Base-by-base conservation (phyloP, 2,797 vertebrate genomes). In the Myoxocephalus aenaeus region DNA sequence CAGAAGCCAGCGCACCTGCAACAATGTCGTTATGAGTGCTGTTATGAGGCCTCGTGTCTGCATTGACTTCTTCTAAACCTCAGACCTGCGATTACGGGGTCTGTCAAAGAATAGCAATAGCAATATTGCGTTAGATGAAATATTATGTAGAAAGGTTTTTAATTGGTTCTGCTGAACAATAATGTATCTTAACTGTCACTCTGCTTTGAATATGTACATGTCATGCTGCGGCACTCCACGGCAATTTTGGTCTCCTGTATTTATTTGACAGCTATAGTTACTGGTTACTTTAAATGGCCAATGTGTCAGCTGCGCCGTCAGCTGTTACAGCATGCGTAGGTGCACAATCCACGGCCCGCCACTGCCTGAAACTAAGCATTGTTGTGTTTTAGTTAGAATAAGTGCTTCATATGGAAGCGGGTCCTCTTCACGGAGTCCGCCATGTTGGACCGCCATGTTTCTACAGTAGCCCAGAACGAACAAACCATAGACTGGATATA, bases 101-200 rank as follows among this genome's bases (percentile, higher is more conserved):
- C 68, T 61, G 72, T 72, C 73, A 76, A 18, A 32, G 6, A 72
- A 42, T 34, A 34, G 38, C 38, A 12, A 12, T 2, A 36, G 53
- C 50, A 51, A 2, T 48, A 34, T 12, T 10, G 17, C 0, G 0
- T 72, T 34, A 27, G 32, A 22, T 58, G 14, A 75, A 58, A 54
- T 48, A 32, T 58, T 29, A 48, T 59, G 8, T 36, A 32, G 42
- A 34, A 58, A 36, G 12, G 8, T 4, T 70, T 69, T 75, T 50
- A 68, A 71, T 46, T 73, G 64, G 29, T 75, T 73, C 38, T 64
- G 32, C 42, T n/a, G 51, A 42, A 73, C 70, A 62, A 11, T 61
- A 50, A 54, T 57, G 48, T 44, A 36, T 70, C 8, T 38, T 62
- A 69, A 40, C 4, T 70, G 65, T 62, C 73, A 51, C 32, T 80